phyloP scores from a whole-genome alignment of 2,888 invertebrate genomes.

The Oscheius sp. region DNA sequence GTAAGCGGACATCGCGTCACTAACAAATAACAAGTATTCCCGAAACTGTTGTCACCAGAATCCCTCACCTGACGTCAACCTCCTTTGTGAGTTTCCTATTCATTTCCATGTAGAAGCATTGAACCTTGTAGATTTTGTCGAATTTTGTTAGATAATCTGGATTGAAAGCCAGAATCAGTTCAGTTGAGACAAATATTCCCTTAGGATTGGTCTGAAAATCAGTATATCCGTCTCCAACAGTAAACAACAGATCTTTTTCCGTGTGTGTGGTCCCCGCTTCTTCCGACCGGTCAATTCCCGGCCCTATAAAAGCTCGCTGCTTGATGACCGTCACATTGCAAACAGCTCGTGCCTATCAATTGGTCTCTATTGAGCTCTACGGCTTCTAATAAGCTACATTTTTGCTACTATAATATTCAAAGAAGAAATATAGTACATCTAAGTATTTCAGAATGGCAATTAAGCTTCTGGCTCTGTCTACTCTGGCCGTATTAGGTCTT shows the following conservation, averaged over 20 bases:
- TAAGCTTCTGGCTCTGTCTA: slow-evolving; percentile 46
- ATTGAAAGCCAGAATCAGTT: slow-evolving; percentile 70
- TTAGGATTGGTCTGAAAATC: slow-evolving; percentile 60
- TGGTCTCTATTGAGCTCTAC: not conserved
- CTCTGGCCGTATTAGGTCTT: slow-evolving; percentile 50
- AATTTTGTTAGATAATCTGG: slow-evolving; percentile 68
- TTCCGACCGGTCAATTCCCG: slow-evolving; percentile 33
- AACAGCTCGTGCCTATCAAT: slow-evolving; percentile 19
- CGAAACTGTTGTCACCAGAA: not conserved
- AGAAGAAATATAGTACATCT: not conserved
- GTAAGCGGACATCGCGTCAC: not conserved
- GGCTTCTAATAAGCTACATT: not conserved
- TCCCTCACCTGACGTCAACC: slow-evolving; percentile 66
- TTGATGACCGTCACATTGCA: slow-evolving; percentile 34
- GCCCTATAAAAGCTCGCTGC: slow-evolving; percentile 29
- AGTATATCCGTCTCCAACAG: slow-evolving; percentile 20
- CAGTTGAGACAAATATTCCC: slow-evolving; percentile 67
- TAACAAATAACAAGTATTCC: no score
- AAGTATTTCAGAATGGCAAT: slow-evolving; percentile 1
- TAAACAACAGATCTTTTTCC: slow-evolving; percentile 29
- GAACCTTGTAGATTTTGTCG: slow-evolving; percentile 68
- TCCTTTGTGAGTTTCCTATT: slow-evolving; percentile 63
- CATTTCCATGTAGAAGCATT: slow-evolving; percentile 73
- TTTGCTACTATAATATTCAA: not conserved
- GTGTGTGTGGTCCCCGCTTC: slow-evolving; percentile 30